Base-by-base conservation (phyloP, 1,140 invertebrate species). In the Microplitis demolitor region DNA sequence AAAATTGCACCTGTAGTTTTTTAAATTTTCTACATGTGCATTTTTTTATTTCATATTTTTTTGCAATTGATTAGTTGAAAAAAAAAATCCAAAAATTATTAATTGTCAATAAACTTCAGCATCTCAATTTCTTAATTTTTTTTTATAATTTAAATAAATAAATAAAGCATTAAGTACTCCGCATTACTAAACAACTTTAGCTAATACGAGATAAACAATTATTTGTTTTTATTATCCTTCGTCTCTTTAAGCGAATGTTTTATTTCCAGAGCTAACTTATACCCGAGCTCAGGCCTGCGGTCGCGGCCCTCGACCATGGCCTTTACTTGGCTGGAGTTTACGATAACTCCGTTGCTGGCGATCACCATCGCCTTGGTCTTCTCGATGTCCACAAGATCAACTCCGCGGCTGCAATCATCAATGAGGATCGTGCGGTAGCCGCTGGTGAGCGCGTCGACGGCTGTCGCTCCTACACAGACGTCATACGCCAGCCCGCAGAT, bases 401-500 rank as follows among this genome's bases (percentile, higher is more conserved):
- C 96, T 4, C 97, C 97, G 54, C 96, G 90, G 77, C 93, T 92
- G 74, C 95, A 97, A 87, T 99, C 96, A 69, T 98, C 96, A 3
- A 99, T 89, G 1, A 98, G 84, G 62, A 97, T 90, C 24, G 97
- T 96, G 53, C 96, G 90, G 86, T 96, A 98, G 0, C 96, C 96
- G 75, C 94, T 93, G 3, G 94, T 93, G 4, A 97, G 82, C 0
- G 96, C 92, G 86, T 98, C 94, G 0, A 92, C 90, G 24, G 95
- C 94, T 1, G 97, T 97, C 4, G 94, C 94, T 37, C 93, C 95
- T 13, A 99, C 98, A 84, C 98, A 99, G 61, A 98, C 94, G 85
- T 99, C 98, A 80, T 97, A 97, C 0, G 98, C 97, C 54, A 99
- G 87, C 0, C 98, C 98, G 85, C 96, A 98, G 11, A 98, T 92